These are phyloP conservation scores for Loripinus fragilis DNA, from an alignment of 2,888 invertebrate genomes.

Conservation along the genomic window DNA sequence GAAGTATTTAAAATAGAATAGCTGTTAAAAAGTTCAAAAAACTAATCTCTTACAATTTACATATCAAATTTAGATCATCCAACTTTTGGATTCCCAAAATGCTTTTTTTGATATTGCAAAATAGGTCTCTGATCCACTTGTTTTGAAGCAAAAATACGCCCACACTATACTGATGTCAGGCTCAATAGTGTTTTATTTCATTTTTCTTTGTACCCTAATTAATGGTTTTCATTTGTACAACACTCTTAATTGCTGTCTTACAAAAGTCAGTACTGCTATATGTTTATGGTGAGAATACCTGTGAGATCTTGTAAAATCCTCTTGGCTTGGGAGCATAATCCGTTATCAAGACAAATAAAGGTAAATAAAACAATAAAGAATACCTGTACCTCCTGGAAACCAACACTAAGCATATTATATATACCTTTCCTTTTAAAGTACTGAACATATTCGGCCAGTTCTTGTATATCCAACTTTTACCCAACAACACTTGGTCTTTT, in stretches of 20 bases:
- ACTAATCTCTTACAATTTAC: too few species aligned
- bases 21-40: too few species aligned
- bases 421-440: constrained; percentile 11
- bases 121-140: not conserved
- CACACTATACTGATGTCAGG: not conserved
- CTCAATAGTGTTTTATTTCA: not conserved
- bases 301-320: not conserved
- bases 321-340: not conserved
- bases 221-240: not conserved
- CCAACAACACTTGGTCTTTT: constrained; percentile 10
- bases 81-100: too few species aligned
- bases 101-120: too few species aligned
- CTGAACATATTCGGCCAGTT: constrained; percentile 4
- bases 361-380: not conserved
- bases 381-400: constrained; percentile 1
- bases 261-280: too few species aligned
- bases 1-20: too few species aligned
- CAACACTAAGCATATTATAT: not conserved
- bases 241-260: too few species aligned
- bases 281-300: not conserved
- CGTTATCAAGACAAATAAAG: not conserved
- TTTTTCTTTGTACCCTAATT: not conserved
- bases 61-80: too few species aligned
- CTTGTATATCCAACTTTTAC: not conserved
- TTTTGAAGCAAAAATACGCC: not conserved